Base-by-base conservation (phyloP, 1,140 invertebrate genomes). In the Tachypleus tridentatus region DNA sequence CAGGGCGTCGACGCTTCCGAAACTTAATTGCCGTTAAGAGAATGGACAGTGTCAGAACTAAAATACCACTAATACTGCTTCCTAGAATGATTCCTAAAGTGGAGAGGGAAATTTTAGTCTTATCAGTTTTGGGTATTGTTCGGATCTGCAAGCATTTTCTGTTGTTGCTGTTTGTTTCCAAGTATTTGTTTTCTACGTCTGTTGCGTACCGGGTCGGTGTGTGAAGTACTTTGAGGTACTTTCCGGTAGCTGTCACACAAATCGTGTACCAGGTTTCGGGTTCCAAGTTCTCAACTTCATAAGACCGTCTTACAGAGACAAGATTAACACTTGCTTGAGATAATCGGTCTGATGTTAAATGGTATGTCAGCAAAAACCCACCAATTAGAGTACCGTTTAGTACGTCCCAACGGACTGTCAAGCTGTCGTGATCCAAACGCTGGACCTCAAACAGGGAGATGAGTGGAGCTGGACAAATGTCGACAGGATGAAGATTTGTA, bases 371-470 rank as follows among this genome's bases (percentile, higher is more conserved):
- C 79, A 89, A 86, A 74, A 89, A 94, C 60, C 88, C 90, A 70
- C 85, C 85, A 63, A 95, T 81, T 47, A 87, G 86, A 10, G 86
- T 87, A 76, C 90, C 86, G 78, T 93, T 92, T 70, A 89, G 82
- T 69, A 88, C 89, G 74, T 92, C 87, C 91, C 91, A 93, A 61
- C 88, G 87, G 9, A 93, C 87, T 62, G 90, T 78, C 51, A 93
- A 84, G n/a, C 87, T 89, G 76, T 87, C 89, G 3, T 89, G 88
- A 76, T 91, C 88, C 51, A 93, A 87, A 74, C 92, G 89, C 77
- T 89, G 86, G 69, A 92, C 89, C 64, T 87, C 87, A 49, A 94
- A 80, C 74, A 87, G 86, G 57, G 87, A 79, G 67, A 93, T 84
- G 68, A 91, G 78, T 5, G 89, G 89, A 61, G 85, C 81, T 64